These are phyloP conservation scores for Leptarthrus brevirostris DNA, from an alignment of 2,888 invertebrate species.

Conservation along the genomic window DNA sequence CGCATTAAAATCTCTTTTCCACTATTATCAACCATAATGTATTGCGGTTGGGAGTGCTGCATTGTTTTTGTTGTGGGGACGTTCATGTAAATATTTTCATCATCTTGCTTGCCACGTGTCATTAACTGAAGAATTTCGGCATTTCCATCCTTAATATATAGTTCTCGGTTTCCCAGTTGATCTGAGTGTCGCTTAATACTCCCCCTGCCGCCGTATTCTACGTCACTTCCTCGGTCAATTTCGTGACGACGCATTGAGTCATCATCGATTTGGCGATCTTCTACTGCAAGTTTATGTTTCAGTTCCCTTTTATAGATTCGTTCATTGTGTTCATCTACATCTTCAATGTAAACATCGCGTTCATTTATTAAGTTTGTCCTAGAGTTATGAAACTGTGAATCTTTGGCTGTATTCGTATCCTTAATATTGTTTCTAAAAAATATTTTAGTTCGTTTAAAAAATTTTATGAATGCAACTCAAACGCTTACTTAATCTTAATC, in stretches of 20 bases:
- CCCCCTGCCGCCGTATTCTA: slow-evolving; percentile 66
- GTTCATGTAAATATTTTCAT: slow-evolving; percentile 72
- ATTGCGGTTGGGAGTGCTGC: slow-evolving; percentile 70
- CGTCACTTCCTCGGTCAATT: slow-evolving; percentile 80
- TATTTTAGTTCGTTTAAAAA: neutral
- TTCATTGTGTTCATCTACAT: slow-evolving; percentile 58
- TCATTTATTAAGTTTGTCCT: slow-evolving; percentile 67
- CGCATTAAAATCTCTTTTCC: slow-evolving; percentile 88
- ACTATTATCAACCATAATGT: slow-evolving; percentile 78
- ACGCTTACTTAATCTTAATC: slow-evolving; percentile 63
- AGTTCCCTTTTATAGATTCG: slow-evolving; percentile 61
- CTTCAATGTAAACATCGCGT: slow-evolving; percentile 65
- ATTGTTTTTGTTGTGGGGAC: slow-evolving; percentile 70
- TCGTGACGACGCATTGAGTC: slow-evolving; percentile 83
- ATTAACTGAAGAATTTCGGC: slow-evolving; percentile 84
- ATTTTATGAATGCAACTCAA: neutral
- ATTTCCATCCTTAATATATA: slow-evolving; percentile 86
- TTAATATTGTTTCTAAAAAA: slow-evolving; percentile 59
- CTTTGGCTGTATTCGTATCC: slow-evolving; percentile 63
- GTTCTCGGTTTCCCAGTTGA: slow-evolving; percentile 70
- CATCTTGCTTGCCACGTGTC: slow-evolving; percentile 75
- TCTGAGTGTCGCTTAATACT: slow-evolving; percentile 63
- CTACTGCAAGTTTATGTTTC: slow-evolving; percentile 55
- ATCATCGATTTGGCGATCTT: slow-evolving; percentile 72
- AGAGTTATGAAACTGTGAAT: slow-evolving; percentile 66